Evolutionary conservation across 2,113 vertebrate genomes (phyloP).

Genomic region (Zapus hudsonius): DNA sequence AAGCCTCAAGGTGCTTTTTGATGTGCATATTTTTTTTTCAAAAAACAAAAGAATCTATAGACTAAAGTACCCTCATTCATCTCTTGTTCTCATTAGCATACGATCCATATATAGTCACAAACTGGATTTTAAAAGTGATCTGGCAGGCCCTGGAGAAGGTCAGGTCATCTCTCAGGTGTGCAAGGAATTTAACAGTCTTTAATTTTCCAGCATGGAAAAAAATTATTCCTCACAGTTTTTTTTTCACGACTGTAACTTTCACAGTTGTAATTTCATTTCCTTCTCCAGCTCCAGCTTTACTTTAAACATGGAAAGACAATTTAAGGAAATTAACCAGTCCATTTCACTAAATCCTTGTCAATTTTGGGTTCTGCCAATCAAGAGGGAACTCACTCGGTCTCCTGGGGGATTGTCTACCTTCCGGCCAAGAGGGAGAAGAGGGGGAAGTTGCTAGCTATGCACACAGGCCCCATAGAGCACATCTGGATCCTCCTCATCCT

Average conservation of each 20-base stretch:
- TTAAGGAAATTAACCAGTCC: neutral
- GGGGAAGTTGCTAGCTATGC: too few species aligned
- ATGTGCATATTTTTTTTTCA: neutral
- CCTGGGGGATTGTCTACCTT: neutral
- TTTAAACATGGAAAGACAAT: neutral
- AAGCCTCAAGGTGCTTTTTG: neutral
- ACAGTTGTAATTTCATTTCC: conserved; percentile 5
- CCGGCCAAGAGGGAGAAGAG: neutral
- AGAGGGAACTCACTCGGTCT: neutral
- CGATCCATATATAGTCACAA: neutral
- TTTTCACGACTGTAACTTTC: neutral
- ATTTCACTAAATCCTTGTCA: conserved; percentile 21
- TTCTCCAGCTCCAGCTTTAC: neutral
- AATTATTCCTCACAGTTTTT: neutral
- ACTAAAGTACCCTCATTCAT: neutral
- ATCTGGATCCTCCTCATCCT: neutral
- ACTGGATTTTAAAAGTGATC: neutral
- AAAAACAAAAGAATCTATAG: neutral
- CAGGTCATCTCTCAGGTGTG: neutral
- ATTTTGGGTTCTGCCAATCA: neutral
- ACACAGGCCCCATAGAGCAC: neutral
- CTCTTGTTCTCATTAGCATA: neutral
- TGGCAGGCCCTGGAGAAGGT: neutral
- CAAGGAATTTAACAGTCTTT: conserved; percentile 7
- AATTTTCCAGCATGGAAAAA: neutral